Percentiles rank a stretch among this genome's conserved stretches.
These are phyloP conservation scores for Epinephelus awoara DNA, from an alignment of 2,797 vertebrate genomes.

Conservation along the genomic window DNA sequence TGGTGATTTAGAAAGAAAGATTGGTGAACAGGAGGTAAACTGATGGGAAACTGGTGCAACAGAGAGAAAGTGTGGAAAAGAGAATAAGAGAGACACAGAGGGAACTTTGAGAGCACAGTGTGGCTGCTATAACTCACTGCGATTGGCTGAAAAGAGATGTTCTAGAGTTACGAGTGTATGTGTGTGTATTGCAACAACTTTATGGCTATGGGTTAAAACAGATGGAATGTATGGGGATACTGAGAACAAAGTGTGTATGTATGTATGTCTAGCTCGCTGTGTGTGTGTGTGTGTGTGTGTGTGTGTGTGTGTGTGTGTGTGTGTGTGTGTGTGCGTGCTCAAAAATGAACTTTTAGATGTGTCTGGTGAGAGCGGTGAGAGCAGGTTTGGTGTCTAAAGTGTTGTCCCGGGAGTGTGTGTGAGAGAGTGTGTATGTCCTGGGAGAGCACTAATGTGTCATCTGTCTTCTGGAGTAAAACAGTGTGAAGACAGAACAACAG, in stretches of 20 bases:
- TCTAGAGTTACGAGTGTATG: background rate
- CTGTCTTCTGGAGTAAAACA: constrained; percentile 21
- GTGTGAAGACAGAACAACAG: background rate
- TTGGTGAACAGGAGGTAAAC: constrained; percentile 31
- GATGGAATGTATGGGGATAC: background rate
- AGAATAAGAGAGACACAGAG: constrained; percentile 13
- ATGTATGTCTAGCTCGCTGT: too few species aligned
- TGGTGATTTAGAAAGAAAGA: constrained; percentile 58
- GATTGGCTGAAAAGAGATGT: constrained; percentile 53
- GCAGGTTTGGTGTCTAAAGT: background rate
- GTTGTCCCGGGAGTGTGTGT: background rate
- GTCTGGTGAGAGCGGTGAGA: background rate
- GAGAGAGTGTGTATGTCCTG: background rate
- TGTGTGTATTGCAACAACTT: background rate
- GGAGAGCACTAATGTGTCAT: constrained; percentile 13
- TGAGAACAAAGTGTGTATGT: background rate
- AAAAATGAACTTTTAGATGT: constrained; percentile 18
- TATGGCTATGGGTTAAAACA: constrained; percentile 5
- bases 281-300: background rate
- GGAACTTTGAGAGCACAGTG: constrained; percentile 33
- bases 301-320: background rate
- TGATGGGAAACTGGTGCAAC: constrained; percentile 40
- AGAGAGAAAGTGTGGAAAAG: constrained; percentile 6
- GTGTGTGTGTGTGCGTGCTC: background rate
- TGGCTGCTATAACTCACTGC: constrained; percentile 57